Percentiles rank a stretch among this genome's conserved stretches.
phyloP scores from a whole-genome alignment of 2,113 vertebrate species.

The Tricholaema leucomelas region DNA sequence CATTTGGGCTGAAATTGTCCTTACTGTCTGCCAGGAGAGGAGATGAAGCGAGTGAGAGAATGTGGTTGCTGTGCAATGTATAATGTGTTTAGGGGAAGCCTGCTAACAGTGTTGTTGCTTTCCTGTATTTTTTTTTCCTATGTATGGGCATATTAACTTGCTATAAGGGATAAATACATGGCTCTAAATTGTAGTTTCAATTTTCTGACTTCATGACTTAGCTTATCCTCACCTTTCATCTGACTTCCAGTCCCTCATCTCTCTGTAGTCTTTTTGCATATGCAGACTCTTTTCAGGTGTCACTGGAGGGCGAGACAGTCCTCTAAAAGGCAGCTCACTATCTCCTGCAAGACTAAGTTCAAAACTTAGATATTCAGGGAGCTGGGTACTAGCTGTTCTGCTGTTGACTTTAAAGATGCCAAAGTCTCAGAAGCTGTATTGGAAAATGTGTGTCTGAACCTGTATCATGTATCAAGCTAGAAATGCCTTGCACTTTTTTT shows the following conservation, averaged over 20 bases:
- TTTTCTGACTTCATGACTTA: not conserved
- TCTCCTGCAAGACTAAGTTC: not conserved
- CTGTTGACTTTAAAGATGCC: not conserved
- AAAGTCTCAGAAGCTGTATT: not conserved
- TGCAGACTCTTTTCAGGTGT: not conserved
- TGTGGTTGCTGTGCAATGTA: not conserved
- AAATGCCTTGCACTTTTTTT: not conserved
- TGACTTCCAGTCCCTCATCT: not conserved
- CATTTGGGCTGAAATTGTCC: not conserved
- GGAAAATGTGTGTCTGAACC: not conserved
- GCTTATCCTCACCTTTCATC: not conserved
- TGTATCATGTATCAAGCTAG: not conserved
- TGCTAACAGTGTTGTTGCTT: not conserved
- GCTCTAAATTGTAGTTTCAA: not conserved
- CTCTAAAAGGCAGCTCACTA: not conserved
- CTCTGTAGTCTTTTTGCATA: not conserved
- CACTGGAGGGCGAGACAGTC: not conserved
- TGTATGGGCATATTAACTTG: accelerated
- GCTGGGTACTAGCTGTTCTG: not conserved
- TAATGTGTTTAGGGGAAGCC: not conserved
- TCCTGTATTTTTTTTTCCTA: not conserved
- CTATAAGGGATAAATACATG: not conserved
- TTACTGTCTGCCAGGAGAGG: not conserved
- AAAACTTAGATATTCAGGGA: not conserved
- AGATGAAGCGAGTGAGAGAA: not conserved